Base-by-base conservation (phyloP, 2,797 vertebrate genomes). In the Diplodus sargus region DNA sequence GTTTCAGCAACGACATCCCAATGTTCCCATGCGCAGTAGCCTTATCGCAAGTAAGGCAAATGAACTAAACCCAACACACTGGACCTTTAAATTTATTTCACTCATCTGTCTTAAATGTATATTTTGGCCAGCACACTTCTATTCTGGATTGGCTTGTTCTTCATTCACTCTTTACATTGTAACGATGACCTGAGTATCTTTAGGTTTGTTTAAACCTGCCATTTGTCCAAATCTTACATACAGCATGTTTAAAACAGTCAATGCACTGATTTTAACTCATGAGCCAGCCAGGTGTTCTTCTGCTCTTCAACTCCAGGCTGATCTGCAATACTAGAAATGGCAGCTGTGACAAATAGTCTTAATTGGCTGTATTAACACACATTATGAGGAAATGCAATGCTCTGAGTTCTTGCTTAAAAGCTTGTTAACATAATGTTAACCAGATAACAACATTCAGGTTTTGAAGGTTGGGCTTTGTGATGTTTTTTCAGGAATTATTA, bases 351-450 rank as follows among this genome's bases (percentile, higher is more conserved):
- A 42, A 65, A 25, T 22, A 25, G 60, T 34, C 34, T 23, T 70
- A 81, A 66, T 69, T 45, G 20, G 5, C 7, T 12, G 3, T 61
- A 28, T 69, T 62, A 67, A 81, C 39, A 57, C 17, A 56, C 14
- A 14, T 52, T 20, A 62, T 17, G 65, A 51, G 18, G 18, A 6
- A 63, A 70, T 42, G 18, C 16, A 18, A 9, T 30, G 45, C 18
- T 45, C 28, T n/a, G 42, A 58, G 28, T 34, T 67, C n/a, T 45
- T 71, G 14, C 14, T 73, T 34, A 11, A 59, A 78, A 64, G 28
- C n/a, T 48, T 72, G 17, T 76, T 70, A 76, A 71, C 62, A 70
- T 62, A 60, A 56, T 74, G 45, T 28, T 81, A 66, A 59, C 42
- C 9, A 71, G 64, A 76, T 64, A 67, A 52, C 1, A 25, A n/a